Conservation (phyloP, 2,113 vertebrate species). For the rabbit (Oryctolagus cuniculus) region mOryCun1.1 NC_091436.1:127806001-127806500, state of each 20-base stretch:
- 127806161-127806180: not conserved
- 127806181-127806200: not conserved
- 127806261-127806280: not conserved
- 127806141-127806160: not conserved
- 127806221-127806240: not conserved
- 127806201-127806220: not conserved
- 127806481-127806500: not conserved
- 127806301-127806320: not conserved
- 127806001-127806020: not conserved
- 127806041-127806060: accelerated
- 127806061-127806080: not conserved
- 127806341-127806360: not conserved
- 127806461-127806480: not conserved
- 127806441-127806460: not conserved
- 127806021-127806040: not conserved
- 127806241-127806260: not conserved
- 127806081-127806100: not conserved
- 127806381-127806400: not conserved
- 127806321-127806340: not conserved
- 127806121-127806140: too few relatives aligned
- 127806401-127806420: not conserved
- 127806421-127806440: not conserved
- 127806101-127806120: not conserved
- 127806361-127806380: not conserved
- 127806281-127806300: not conserved